Conservation (phyloP, 2,113 vertebrate species). For the Rhinoptilus africanus region DNA sequence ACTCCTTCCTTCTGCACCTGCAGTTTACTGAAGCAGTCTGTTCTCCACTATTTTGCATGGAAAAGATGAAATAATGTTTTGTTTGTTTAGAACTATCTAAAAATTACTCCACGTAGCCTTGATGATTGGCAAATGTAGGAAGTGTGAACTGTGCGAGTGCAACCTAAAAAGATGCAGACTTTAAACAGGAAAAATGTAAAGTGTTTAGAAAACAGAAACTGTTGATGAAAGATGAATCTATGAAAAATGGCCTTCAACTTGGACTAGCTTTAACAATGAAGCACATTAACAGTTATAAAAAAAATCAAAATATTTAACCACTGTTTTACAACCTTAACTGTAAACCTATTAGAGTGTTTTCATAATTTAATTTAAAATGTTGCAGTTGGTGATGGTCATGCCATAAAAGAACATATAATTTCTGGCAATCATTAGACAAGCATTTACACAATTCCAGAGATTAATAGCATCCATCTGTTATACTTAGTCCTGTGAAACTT, state of each 20-base stretch:
- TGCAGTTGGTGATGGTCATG: not conserved
- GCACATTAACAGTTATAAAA: not conserved
- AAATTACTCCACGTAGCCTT: conserved; percentile 46
- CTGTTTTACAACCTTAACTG: not conserved
- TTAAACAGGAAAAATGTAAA: not conserved
- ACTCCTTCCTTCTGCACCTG: not conserved
- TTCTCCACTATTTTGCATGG: not conserved
- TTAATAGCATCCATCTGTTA: not conserved
- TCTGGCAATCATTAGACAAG: conserved; percentile 10
- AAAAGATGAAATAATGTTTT: conserved; percentile 23
- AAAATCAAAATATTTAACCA: conserved; percentile 9
- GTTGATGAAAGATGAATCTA: not conserved
- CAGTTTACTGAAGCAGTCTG: not conserved
- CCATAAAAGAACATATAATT: conserved; percentile 15
- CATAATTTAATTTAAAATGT: not conserved
- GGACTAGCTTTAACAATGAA: not conserved
- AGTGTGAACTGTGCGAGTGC: conserved; percentile 1
- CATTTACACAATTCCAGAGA: conserved; percentile 12
- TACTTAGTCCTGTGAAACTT: not conserved
- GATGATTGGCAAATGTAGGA: conserved; percentile 65
- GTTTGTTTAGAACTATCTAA: conserved; percentile 55
- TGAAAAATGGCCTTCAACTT: not conserved
- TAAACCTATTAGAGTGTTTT: not conserved
- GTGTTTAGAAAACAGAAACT: conserved; percentile 51
- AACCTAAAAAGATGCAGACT: conserved; percentile 43